Evolutionary conservation across 2,797 vertebrate genomes (phyloP).

Genomic region (Denticeps clupeoides): DNA sequence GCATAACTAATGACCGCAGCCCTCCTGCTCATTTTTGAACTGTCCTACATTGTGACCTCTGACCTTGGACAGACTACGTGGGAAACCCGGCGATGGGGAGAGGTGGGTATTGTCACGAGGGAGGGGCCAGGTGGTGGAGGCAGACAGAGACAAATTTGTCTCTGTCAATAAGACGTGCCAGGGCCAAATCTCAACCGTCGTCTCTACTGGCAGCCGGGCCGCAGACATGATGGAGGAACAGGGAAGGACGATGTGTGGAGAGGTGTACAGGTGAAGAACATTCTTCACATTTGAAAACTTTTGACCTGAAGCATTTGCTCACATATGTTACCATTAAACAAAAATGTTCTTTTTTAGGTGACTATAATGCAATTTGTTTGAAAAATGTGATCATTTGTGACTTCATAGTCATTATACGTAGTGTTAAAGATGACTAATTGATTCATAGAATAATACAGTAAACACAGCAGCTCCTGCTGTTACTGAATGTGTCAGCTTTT

Average conservation of each 20-base stretch:
- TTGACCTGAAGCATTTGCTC: too few relatives aligned
- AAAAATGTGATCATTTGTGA: too few relatives aligned
- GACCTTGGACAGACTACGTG: constrained; percentile 15
- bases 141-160: constrained; percentile 23
- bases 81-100: constrained; percentile 7
- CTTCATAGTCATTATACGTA: too few relatives aligned
- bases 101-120: constrained; percentile 5
- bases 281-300: too few relatives aligned
- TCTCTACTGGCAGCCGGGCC: too few relatives aligned
- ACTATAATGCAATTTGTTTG: too few relatives aligned
- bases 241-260: background rate
- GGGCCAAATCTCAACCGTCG: background rate
- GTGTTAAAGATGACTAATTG: too few relatives aligned
- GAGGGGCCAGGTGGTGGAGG: constrained; percentile 13
- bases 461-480: background rate
- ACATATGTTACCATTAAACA: too few relatives aligned
- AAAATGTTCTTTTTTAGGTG: too few relatives aligned
- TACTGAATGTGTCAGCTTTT: constrained; percentile 14
- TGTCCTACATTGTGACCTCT: constrained; percentile 32
- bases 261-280: too few relatives aligned
- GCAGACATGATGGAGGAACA: background rate
- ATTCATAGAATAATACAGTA: too few relatives aligned
- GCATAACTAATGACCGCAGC: constrained; percentile 25
- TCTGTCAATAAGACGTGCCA: constrained; percentile 23
- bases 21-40: constrained; percentile 21